Evolutionary conservation across 1,140 invertebrate species (phyloP).

Genomic region (Scaptomyza graminum): DNA sequence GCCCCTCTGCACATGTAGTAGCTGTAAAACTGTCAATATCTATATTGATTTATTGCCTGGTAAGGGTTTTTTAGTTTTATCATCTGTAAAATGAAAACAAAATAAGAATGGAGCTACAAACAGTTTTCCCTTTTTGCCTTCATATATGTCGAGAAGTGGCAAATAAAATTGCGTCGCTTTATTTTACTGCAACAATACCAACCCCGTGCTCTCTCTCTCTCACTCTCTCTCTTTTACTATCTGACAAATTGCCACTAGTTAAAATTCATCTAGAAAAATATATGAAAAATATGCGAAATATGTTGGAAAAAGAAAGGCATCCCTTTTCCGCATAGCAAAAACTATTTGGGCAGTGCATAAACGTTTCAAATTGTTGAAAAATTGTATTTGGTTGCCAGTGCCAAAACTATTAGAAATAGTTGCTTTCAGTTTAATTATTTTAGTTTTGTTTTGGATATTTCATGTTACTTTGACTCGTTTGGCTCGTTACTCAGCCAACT

Average conservation of each 20-base stretch:
- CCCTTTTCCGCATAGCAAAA: slow-evolving; percentile 1
- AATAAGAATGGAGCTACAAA: slow-evolving; percentile 4
- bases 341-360: slow-evolving; percentile 33
- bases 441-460: neutral
- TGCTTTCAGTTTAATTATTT: neutral
- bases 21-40: slow-evolving; percentile 65
- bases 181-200: slow-evolving; percentile 9
- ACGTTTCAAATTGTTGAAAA: slow-evolving; percentile 34
- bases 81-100: slow-evolving; percentile 23
- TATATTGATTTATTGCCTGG: slow-evolving; percentile 64
- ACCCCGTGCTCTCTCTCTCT: neutral
- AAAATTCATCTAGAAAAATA: slow-evolving; percentile 44
- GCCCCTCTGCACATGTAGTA: slow-evolving; percentile 23
- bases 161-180: slow-evolving; percentile 31
- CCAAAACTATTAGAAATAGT: slow-evolving; percentile 11
- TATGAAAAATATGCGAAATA: slow-evolving; percentile 41
- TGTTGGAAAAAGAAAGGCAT: slow-evolving; percentile 30
- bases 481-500: no score
- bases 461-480: no score
- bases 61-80: slow-evolving; percentile 30
- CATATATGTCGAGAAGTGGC: slow-evolving; percentile 38
- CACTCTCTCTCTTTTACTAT: slow-evolving; percentile 5
- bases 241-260: slow-evolving; percentile 67
- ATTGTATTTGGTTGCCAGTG: slow-evolving; percentile 3
- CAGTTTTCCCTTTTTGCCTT: slow-evolving; percentile 15